Base-by-base conservation (phyloP, 1,140 invertebrate genomes). In the Drosophila nikananu region DNA sequence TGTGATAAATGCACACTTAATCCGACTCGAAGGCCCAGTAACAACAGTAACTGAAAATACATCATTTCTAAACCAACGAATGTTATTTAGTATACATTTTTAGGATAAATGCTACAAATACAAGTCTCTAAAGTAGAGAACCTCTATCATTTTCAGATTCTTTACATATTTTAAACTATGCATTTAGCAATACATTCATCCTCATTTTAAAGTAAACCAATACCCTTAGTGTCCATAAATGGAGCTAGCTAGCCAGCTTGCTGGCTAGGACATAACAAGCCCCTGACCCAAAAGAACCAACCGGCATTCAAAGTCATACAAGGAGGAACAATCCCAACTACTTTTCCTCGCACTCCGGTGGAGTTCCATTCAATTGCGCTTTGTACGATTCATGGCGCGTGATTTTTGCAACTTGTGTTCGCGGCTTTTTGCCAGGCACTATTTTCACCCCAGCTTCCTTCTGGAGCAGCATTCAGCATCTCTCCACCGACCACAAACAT, bases 351-450 rank as follows among this genome's bases (percentile, higher is more conserved):
- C 25, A 17, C 60, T 30, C 49, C 23, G 19, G 19, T 13, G 30
- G 44, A 68, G 63, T 83, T 83, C 64, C 81, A 83, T 83, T 83
- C 80, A 83, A 83, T 83, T 83, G 76, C 70, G 58, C 77, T 83
- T 71, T 73, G 68, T 73, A 62, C 68, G 81, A 83, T 83, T 83
- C 81, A 68, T 84, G 78, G 84, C 81, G 81, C 84, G 86, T 89
- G 84, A 89, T 73, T 89, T 89, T 90, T 87, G 86, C 86, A 84
- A 81, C 84, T 90, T 84, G 77, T 89, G 86, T 77, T 66, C 63
- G 68, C 73, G 78, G 86, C 87, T 90, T 84, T 89, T 89, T 84
- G 78, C 68, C 66, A 62, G 79, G 63, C 59, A 86, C 84, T 83
- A 83, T 89, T 87, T 89, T 83, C 61, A 72, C 32, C 44, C 63